Conservation (phyloP, 2,888 invertebrate species). For the Drosophila phalerata region DNA sequence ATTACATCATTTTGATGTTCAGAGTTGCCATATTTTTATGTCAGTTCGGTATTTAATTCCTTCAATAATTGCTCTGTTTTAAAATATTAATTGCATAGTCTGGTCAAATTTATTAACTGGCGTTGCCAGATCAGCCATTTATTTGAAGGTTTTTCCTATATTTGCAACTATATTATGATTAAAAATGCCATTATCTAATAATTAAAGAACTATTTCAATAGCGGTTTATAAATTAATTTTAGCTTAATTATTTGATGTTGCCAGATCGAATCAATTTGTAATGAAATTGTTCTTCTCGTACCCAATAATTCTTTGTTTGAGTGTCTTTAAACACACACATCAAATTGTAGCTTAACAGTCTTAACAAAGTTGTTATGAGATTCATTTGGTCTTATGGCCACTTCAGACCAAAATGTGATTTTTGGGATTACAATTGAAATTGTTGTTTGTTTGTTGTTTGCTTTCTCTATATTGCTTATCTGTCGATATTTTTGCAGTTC, state of each 20-base stretch:
- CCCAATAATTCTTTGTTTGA: not conserved
- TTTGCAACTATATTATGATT: too few species aligned
- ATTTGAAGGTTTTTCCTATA: too few species aligned
- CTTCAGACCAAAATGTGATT: conserved; percentile 9
- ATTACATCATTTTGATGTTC: too few species aligned
- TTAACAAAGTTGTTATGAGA: conserved; percentile 23
- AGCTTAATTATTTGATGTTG: not conserved
- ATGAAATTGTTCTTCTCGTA: not conserved
- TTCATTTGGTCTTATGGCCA: conserved; percentile 22
- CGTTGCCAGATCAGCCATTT: too few species aligned
- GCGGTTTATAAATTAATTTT: not conserved
- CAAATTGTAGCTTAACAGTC: conserved; percentile 18
- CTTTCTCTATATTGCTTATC: not conserved
- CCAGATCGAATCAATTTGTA: not conserved
- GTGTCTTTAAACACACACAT: not conserved
- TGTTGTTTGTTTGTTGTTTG: conserved; percentile 14
- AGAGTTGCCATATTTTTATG: too few species aligned
- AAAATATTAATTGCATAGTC: too few species aligned
- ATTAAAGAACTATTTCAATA: too few species aligned
- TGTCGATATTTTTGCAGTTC: conserved; percentile 15
- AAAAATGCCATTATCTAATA: too few species aligned
- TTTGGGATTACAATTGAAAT: conserved; percentile 17
- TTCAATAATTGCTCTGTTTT: too few species aligned
- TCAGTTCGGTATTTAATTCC: too few species aligned
- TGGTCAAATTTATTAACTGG: too few species aligned